phyloP scores from a whole-genome alignment of 2,113 vertebrate species.

The Marcusenius ussheri region DNA sequence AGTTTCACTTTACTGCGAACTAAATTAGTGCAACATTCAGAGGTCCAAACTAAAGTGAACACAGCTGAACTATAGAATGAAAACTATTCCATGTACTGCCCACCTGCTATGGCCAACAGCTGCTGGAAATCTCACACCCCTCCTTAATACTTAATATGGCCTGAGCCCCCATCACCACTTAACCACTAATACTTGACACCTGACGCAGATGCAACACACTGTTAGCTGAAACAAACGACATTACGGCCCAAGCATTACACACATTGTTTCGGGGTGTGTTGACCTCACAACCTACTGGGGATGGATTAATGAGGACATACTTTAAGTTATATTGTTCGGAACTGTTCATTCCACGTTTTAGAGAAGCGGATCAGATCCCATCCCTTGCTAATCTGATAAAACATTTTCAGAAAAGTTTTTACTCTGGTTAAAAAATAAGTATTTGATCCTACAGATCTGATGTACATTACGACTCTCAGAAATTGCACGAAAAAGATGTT shows the following conservation, averaged over 20 bases:
- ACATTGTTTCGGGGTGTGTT: not conserved
- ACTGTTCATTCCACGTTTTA: not conserved
- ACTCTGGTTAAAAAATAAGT: not conserved
- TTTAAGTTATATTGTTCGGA: not conserved
- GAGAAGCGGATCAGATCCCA: not conserved
- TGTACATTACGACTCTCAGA: not conserved
- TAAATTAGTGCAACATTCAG: not conserved
- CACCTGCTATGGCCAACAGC: not conserved
- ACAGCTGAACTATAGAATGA: not conserved
- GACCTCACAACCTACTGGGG: not conserved
- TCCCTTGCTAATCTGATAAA: not conserved
- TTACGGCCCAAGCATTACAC: not conserved
- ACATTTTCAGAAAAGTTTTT: not conserved
- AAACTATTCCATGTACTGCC: not conserved
- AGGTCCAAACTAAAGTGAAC: not conserved
- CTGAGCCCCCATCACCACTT: not conserved
- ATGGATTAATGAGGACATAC: not conserved
- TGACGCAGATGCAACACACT: not conserved
- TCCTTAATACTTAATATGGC: not conserved
- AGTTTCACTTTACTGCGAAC: not conserved
- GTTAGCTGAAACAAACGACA: not conserved
- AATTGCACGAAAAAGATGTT: not conserved
- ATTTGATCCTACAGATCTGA: not conserved
- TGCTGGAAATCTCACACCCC: not conserved
- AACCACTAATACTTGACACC: not conserved